Percentiles rank a stretch among this genome's conserved stretches.
These are phyloP conservation scores for Pelvicachromis taeniatus DNA, from an alignment of 2,113 vertebrate genomes.

Conservation along the genomic window DNA sequence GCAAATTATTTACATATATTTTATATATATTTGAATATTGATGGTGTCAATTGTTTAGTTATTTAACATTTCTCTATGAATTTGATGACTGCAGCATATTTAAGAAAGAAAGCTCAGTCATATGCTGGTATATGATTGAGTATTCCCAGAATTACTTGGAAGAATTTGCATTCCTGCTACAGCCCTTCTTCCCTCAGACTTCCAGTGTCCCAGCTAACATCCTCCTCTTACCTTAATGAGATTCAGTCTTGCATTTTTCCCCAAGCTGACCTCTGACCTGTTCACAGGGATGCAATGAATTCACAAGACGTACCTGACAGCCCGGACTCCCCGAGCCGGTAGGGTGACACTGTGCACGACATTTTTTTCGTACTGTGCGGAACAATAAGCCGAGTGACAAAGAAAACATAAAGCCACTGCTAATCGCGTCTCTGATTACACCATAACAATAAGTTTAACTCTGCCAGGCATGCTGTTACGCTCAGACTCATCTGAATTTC, in stretches of 20 bases:
- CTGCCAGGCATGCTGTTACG: neutral
- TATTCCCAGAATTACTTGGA: accelerated
- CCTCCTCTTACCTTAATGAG: constrained; percentile 1
- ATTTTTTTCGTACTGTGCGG: neutral
- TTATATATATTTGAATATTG: neutral
- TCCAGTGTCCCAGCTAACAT: neutral
- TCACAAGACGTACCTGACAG: constrained; percentile 30
- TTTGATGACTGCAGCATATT: neutral
- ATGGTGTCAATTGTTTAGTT: neutral
- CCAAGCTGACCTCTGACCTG: constrained; percentile 37
- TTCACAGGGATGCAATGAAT: constrained; percentile 51
- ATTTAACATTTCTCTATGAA: neutral
- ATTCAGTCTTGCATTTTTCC: neutral
- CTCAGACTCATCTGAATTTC: neutral
- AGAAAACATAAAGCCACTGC: neutral
- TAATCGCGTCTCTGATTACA: neutral
- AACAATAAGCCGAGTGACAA: neutral
- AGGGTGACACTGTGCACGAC: neutral
- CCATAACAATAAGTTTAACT: neutral
- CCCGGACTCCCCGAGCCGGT: constrained; percentile 54
- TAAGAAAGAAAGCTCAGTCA: neutral
- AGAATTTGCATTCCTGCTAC: accelerated
- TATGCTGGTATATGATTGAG: neutral
- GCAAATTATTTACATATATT: neutral
- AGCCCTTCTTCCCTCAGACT: neutral